Percentiles rank a stretch among this genome's conserved stretches.
phyloP scores from a whole-genome alignment of 1,140 invertebrate genomes.

The fruit fly (Drosophila melanogaster) region Release_6_plus_ISO1_MT NC_004354.4:11426001-11426500 shows the following conservation, averaged over 20 bases:
- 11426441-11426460: neutral
- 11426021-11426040: too few relatives aligned
- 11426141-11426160: neutral
- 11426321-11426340: constrained; percentile 60
- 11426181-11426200: neutral
- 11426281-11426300: constrained; percentile 30
- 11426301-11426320: constrained; percentile 9
- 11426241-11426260: constrained; percentile 6
- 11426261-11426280: constrained; percentile 37
- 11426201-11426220: neutral
- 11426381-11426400: neutral
- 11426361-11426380: constrained; percentile 9
- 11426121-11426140: too few relatives aligned
- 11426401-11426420: constrained; percentile 5
- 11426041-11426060: too few relatives aligned
- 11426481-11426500: too few relatives aligned
- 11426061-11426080: too few relatives aligned
- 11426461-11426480: too few relatives aligned
- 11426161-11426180: neutral
- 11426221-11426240: neutral
- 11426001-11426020: too few relatives aligned
- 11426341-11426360: neutral
- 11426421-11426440: constrained; percentile 9
- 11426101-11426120: too few relatives aligned
- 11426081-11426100: too few relatives aligned